phyloP scores from a whole-genome alignment of 2,888 invertebrate genomes.

The Mythimna lalbum region DNA sequence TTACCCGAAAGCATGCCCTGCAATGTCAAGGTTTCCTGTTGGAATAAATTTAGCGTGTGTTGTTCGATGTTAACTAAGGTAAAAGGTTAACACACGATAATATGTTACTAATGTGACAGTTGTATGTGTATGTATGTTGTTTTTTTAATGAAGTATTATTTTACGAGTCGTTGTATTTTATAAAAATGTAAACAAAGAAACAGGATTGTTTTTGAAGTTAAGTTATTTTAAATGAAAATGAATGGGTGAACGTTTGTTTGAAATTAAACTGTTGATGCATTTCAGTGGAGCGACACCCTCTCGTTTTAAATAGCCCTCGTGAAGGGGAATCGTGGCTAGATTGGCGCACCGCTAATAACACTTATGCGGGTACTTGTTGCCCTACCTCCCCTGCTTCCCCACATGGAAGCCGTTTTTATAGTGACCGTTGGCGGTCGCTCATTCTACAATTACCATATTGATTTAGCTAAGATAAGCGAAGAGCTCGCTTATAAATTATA shows the following conservation, averaged over 20 bases:
- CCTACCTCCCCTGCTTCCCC: slow-evolving; percentile 71
- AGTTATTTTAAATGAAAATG: slow-evolving; percentile 59
- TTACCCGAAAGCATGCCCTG: slow-evolving; percentile 42
- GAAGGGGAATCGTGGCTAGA: slow-evolving; percentile 82
- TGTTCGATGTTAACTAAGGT: slow-evolving; percentile 44
- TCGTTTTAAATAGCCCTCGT: slow-evolving; percentile 79
- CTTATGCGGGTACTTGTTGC: slow-evolving; percentile 84
- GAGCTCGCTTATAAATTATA: slow-evolving; percentile 65
- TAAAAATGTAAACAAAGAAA: slow-evolving; percentile 36
- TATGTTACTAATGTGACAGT: slow-evolving; percentile 35
- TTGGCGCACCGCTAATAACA: slow-evolving; percentile 86
- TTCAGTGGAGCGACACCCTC: slow-evolving; percentile 81
- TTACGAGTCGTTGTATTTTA: slow-evolving; percentile 1
- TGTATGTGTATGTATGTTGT: slow-evolving; percentile 3
- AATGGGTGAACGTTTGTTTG: slow-evolving; percentile 56
- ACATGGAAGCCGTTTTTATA: slow-evolving; percentile 68
- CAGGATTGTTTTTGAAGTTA: slow-evolving; percentile 34
- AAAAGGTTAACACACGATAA: slow-evolving; percentile 56
- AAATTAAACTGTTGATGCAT: slow-evolving; percentile 75
- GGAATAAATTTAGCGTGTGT: slow-evolving; percentile 39
- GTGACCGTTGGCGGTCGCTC: slow-evolving; percentile 75
- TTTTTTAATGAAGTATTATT: slow-evolving; percentile 21
- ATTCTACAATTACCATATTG: slow-evolving; percentile 81
- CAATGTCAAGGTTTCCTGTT: slow-evolving; percentile 53
- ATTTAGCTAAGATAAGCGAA: slow-evolving; percentile 79